Conservation (phyloP, 23 tunicate species). For the Pegea sp. region DNA sequence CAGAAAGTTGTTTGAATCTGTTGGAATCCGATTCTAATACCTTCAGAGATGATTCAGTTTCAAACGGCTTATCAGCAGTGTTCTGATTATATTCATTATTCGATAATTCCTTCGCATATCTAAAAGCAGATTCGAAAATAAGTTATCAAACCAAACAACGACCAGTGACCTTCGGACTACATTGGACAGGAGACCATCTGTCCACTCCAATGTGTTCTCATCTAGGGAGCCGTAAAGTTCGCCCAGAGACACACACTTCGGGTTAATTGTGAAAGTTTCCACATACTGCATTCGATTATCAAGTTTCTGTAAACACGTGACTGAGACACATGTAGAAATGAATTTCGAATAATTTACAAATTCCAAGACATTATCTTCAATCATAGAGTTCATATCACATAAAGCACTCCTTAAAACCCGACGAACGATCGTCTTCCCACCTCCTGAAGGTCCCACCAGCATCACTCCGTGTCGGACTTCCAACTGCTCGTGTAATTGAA, state of each 20-base stretch:
- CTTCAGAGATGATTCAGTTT: no score
- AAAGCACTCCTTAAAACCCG: conserved; percentile 45
- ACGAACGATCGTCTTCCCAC: conserved; percentile 80
- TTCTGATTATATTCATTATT: conserved; percentile 18
- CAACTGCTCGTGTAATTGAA: conserved; percentile 73
- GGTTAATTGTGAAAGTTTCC: conserved; percentile 49
- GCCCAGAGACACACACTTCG: conserved; percentile 81
- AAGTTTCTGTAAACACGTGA: no score
- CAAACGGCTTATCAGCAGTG: no score
- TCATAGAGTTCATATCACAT: conserved; percentile 10
- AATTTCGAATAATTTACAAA: no score
- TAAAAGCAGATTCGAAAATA: background rate
- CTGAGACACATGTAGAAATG: no score
- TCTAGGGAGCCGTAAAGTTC: conserved; percentile 82
- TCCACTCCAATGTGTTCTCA: conserved; percentile 85
- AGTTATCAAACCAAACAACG: background rate
- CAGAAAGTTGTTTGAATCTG: no score
- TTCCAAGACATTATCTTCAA: no score
- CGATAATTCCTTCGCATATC: conserved; percentile 47
- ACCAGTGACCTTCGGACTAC: conserved; percentile 46
- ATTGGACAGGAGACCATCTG: conserved; percentile 74
- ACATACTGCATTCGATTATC: conserved; percentile 8
- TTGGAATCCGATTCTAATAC: no score
- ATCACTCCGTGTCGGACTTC: conserved; percentile 86
- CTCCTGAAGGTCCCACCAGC: conserved; percentile 97